phyloP scores from a whole-genome alignment of 2,888 invertebrate species.

The Dione vanillae region DNA sequence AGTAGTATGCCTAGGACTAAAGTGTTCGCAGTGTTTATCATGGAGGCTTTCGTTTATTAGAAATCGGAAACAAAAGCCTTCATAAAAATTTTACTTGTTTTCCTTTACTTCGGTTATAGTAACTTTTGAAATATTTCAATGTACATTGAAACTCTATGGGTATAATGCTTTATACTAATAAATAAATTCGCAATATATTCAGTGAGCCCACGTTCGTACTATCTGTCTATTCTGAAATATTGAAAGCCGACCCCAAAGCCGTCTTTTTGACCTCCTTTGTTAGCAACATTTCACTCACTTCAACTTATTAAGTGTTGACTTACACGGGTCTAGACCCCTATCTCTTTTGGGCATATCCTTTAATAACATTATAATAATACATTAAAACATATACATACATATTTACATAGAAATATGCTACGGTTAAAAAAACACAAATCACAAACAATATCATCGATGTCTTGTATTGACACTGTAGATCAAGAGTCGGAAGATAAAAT shows the following conservation, averaged over 20 bases:
- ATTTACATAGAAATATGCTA: no score
- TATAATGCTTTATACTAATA: constrained; percentile 15
- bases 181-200: constrained; percentile 40
- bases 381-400: no score
- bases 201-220: constrained; percentile 38
- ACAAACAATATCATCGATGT: no score
- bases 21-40: no score
- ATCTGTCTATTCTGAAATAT: constrained; percentile 58
- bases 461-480: no score
- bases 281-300: constrained; percentile 71
- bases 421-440: no score
- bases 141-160: background rate
- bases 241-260: constrained; percentile 74
- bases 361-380: constrained; percentile 17
- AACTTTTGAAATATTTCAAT: background rate
- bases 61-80: no score
- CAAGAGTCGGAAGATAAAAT: no score
- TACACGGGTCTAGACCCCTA: constrained; percentile 54
- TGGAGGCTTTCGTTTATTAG: no score
- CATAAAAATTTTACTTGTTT: no score
- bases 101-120: background rate
- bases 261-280: constrained; percentile 74
- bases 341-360: background rate
- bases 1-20: no score
- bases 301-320: constrained; percentile 73